These are phyloP conservation scores for Octopus bimaculoides DNA, from an alignment of 1,140 invertebrate species.

Conservation along the genomic window DNA sequence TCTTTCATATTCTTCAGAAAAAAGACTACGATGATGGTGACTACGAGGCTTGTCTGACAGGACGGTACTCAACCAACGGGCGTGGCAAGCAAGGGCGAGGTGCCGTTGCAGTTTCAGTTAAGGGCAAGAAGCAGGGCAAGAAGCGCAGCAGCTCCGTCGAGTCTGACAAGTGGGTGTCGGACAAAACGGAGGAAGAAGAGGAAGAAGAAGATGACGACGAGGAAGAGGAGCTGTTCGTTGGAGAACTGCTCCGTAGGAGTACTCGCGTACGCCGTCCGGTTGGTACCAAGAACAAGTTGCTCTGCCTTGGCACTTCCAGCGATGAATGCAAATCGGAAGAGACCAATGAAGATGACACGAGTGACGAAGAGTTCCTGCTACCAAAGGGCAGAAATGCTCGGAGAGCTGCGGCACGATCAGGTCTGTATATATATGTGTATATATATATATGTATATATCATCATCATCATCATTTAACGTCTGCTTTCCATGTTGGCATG, in stretches of 20 bases:
- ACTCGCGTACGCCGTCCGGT: not conserved
- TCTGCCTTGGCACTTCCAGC: not conserved
- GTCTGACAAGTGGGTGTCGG: not conserved
- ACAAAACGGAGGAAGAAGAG: not conserved
- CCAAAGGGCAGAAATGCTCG: conserved; percentile 42
- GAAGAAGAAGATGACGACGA: conserved; percentile 2
- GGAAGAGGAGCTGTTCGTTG: conserved; percentile 4
- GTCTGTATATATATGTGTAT: conserved; percentile 25
- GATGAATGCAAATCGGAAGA: not conserved
- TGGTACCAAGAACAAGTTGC: conserved; percentile 1
- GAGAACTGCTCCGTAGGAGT: not conserved
- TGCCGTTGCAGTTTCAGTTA: too few species aligned
- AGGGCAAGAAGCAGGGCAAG: not conserved
- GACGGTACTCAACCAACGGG: too few species aligned
- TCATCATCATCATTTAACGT: too few species aligned
- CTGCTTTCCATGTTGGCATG: too few species aligned
- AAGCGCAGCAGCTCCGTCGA: not conserved
- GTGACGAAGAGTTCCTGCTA: conserved; percentile 36
- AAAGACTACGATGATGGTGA: too few species aligned
- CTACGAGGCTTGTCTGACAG: too few species aligned
- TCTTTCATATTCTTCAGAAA: too few species aligned
- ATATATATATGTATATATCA: too few species aligned
- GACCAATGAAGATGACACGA: not conserved
- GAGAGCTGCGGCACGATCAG: conserved; percentile 35
- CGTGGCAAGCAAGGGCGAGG: too few species aligned